These are phyloP conservation scores for Cryptops parisi DNA, from an alignment of 2,888 invertebrate species.

Conservation along the genomic window DNA sequence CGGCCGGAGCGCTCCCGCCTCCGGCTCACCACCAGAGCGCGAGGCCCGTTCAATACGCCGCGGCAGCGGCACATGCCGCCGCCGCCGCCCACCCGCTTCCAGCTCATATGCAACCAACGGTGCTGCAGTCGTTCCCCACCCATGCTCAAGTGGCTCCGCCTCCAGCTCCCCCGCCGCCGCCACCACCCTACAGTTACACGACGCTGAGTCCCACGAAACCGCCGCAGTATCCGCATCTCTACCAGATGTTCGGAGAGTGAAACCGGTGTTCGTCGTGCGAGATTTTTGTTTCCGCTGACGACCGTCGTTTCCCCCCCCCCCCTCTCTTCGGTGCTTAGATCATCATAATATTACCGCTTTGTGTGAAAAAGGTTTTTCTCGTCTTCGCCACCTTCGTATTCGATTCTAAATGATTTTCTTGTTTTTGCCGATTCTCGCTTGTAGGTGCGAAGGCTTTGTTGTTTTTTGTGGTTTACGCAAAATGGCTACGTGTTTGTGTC, in stretches of 20 bases:
- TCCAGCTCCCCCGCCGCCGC: constrained; percentile 41
- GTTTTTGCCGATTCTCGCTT: too few relatives aligned
- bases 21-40: constrained; percentile 70
- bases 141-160: constrained; percentile 33
- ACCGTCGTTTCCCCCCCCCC: too few relatives aligned
- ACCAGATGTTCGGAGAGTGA: constrained; percentile 52
- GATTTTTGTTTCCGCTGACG: too few relatives aligned
- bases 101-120: constrained; percentile 52
- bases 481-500: too few relatives aligned
- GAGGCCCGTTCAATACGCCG: constrained; percentile 42
- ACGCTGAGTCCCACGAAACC: constrained; percentile 55
- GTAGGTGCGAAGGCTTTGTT: too few relatives aligned
- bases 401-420: too few relatives aligned
- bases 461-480: too few relatives aligned
- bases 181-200: constrained; percentile 45
- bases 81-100: constrained; percentile 62
- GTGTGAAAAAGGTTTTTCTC: too few relatives aligned
- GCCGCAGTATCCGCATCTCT: constrained; percentile 50
- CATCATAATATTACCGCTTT: too few relatives aligned
- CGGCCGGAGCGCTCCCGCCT: constrained; percentile 51
- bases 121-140: constrained; percentile 20
- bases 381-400: too few relatives aligned
- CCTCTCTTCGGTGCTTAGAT: too few relatives aligned
- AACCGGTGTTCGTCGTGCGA: too few relatives aligned
- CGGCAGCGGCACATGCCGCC: constrained; percentile 29